Evolutionary conservation across 2,888 invertebrate genomes (phyloP), one percentile per base, ranked within the genome.

Genomic region (Spisula subtruncata): DNA sequence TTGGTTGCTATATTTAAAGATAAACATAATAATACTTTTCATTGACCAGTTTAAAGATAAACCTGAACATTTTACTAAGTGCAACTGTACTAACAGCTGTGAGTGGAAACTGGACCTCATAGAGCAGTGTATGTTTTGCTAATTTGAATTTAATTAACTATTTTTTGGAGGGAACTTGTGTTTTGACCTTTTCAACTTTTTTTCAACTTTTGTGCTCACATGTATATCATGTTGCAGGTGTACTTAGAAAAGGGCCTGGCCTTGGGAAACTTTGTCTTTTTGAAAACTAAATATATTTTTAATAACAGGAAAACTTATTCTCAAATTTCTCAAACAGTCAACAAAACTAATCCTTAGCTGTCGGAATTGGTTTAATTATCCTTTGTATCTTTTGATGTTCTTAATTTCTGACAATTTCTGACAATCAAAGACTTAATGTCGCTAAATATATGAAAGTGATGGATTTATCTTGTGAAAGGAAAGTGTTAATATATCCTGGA

Each of bases 181-280:
- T 29, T 10, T 1, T 80, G 80, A 85, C 85, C 85, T 85, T 79
- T 85, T 85, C 25, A 85, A 75, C 85, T 79, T 20, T 41, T 85
- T 79, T 85, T 85, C 25, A 85, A 75, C 85, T 79, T 20, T 41
- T n/a, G n/a, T 54, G 20, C n/a, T 29, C n/a, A 14, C 25, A 81
- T n/a, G 75, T 75, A 29, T 75, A 75, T 75, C 75, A 75, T 75
- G 16, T 75, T 75, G 32, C 75, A 75, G 41, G 2, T 41, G 8
- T 41, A 41, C 41, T 41, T 5, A 41, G 8, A 8, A 41, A 0
- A 80, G 85, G 80, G 51, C 18, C n/a, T n/a, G n/a, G n/a, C n/a
- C n/a, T n/a, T n/a, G n/a, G n/a, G n/a, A n/a, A n/a, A n/a, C n/a
- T 35, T 75, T 48, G 25, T 85, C 71, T 56, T 46, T 32, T 25